These are phyloP conservation scores for Mesocentrotus franciscanus DNA, from an alignment of 53 echinoderm and acorn worm species.

Conservation along the genomic window DNA sequence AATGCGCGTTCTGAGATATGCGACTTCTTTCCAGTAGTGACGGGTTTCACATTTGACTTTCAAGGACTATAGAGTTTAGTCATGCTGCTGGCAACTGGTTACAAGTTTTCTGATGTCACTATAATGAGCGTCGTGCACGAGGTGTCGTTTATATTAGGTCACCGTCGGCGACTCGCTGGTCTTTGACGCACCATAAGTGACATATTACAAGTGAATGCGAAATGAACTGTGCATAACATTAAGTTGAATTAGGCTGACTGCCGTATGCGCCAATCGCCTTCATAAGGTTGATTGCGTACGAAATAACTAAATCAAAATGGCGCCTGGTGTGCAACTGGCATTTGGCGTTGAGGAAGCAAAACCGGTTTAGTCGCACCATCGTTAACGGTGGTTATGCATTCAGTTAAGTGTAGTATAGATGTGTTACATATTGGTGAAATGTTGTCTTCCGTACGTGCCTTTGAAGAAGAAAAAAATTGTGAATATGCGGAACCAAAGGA, in stretches of 20 bases:
- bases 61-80: background rate
- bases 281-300: no score
- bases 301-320: no score
- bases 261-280: no score
- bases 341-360: background rate
- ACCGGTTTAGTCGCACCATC: background rate
- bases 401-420: background rate
- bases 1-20: background rate
- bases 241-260: no score
- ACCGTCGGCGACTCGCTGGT: no score
- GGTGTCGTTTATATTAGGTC: no score
- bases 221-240: no score
- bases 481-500: constrained; percentile 27
- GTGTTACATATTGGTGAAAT: background rate
- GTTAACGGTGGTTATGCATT: background rate
- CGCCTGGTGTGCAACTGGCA: background rate
- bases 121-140: background rate
- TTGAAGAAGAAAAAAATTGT: background rate
- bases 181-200: no score
- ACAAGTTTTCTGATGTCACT: background rate
- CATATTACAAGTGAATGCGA: no score
- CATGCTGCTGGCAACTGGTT: background rate
- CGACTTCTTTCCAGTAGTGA: background rate
- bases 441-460: constrained; percentile 27
- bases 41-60: constrained; percentile 16